Conservation (phyloP, 2,797 vertebrate genomes). For the Esox masquinongy region DNA sequence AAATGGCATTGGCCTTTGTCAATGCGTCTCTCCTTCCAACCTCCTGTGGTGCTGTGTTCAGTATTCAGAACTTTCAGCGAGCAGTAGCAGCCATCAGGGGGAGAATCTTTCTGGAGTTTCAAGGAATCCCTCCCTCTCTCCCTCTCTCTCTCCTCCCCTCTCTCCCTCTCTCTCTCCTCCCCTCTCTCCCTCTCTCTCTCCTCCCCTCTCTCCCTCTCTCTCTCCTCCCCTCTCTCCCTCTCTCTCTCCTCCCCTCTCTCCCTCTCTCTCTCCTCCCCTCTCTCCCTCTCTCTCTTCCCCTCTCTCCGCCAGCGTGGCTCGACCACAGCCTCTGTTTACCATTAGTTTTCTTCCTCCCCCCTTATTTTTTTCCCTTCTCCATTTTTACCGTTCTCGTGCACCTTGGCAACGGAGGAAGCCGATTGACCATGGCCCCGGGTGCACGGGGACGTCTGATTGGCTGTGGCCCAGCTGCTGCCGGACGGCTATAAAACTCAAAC, state of each 20-base stretch:
- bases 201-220: slow-evolving; percentile 30
- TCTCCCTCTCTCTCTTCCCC: slow-evolving; percentile 34
- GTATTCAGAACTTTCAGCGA: neutral
- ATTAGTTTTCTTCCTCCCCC: neutral
- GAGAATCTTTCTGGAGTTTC: slow-evolving; percentile 35
- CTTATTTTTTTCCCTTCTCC: neutral
- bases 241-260: too few relatives aligned
- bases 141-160: too few relatives aligned
- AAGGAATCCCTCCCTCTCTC: slow-evolving; percentile 34
- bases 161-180: too few relatives aligned
- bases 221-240: too few relatives aligned
- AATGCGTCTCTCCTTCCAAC: slow-evolving; percentile 30
- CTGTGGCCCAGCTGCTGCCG: slow-evolving; percentile 34
- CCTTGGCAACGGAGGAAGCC: slow-evolving; percentile 19
- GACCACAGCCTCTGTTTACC: neutral
- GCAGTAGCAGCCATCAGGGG: slow-evolving; percentile 54
- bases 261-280: too few relatives aligned
- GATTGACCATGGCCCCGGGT: slow-evolving; percentile 21
- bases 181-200: too few relatives aligned
- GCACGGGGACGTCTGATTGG: slow-evolving; percentile 9
- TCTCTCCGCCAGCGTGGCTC: neutral
- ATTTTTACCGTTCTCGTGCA: slow-evolving; percentile 25
- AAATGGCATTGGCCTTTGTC: slow-evolving; percentile 27
- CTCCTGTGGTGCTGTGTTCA: too few relatives aligned
- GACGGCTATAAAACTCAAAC: slow-evolving; percentile 41